A percentile compares a stretch with the other conserved stretches of the same genome.
phyloP scores from a whole-genome alignment of 2,113 vertebrate species.

The Stercorarius parasiticus region DNA sequence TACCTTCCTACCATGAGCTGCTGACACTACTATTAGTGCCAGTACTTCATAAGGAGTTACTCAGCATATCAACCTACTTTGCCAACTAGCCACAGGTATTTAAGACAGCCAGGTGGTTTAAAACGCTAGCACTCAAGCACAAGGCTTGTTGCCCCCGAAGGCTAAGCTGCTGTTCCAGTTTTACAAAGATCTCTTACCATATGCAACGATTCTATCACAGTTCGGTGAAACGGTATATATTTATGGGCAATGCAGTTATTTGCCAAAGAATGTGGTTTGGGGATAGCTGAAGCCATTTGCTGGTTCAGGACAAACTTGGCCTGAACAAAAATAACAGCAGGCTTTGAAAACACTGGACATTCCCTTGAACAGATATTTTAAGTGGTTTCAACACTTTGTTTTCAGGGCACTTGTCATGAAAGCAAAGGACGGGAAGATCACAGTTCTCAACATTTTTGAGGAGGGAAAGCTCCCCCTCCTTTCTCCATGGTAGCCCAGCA shows the following conservation, averaged over 20 bases:
- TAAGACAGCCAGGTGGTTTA: not conserved
- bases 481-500: not conserved
- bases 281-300: slow-evolving; percentile 17
- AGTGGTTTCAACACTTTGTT: not conserved
- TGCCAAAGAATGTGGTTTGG: not conserved
- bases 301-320: not conserved
- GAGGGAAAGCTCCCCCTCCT: not conserved
- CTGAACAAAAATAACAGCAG: not conserved
- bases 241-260: not conserved
- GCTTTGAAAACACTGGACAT: not conserved
- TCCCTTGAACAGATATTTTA: not conserved
- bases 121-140: not conserved
- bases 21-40: not conserved
- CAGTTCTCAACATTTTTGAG: not conserved
- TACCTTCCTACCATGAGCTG: not conserved
- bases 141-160: not conserved
- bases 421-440: not conserved
- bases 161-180: not conserved
- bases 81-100: not conserved
- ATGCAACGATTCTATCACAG: not conserved
- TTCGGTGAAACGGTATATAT: not conserved
- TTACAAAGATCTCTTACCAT: not conserved
- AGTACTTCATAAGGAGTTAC: not conserved
- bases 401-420: not conserved
- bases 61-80: not conserved